Evolutionary conservation across 2,797 vertebrate genomes (phyloP).

Genomic region (Halcyon smyrnensis): DNA sequence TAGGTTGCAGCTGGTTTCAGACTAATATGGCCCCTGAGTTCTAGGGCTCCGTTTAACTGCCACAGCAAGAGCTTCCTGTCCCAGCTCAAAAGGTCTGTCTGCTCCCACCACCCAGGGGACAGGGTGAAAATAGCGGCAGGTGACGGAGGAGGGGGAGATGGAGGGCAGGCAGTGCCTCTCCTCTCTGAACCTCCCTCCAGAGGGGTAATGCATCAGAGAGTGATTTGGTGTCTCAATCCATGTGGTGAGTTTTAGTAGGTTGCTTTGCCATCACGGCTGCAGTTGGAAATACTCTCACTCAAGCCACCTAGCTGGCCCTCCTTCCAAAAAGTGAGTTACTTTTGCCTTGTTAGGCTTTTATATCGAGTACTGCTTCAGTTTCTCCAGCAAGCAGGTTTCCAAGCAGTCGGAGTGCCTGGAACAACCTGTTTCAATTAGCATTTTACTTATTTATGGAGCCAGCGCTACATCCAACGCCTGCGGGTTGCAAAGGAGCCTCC

Average conservation of each 20-base stretch:
- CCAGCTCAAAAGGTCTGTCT: fast-evolving
- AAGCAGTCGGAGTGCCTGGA: constrained; percentile 32
- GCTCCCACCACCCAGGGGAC: background rate
- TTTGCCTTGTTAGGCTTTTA: constrained; percentile 11
- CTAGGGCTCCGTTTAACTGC: background rate
- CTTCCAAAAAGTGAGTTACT: constrained; percentile 6
- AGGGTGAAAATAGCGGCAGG: background rate
- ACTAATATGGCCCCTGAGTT: background rate
- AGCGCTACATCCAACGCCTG: background rate
- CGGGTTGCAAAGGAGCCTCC: background rate
- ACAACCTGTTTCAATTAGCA: constrained; percentile 43
- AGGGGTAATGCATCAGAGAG: background rate
- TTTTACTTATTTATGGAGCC: constrained; percentile 52
- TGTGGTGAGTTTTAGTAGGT: background rate
- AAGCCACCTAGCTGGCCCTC: background rate
- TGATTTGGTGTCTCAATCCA: background rate
- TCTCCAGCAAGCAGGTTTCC: background rate
- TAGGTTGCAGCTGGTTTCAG: background rate
- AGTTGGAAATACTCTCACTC: background rate
- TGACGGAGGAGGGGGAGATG: background rate
- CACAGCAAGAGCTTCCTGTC: background rate
- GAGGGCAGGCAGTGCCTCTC: background rate
- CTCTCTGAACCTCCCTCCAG: fast-evolving
- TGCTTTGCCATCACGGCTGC: background rate
- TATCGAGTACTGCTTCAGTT: background rate